Base-by-base conservation (phyloP, 2,113 vertebrate species). In the Anarrhichthys ocellatus region DNA sequence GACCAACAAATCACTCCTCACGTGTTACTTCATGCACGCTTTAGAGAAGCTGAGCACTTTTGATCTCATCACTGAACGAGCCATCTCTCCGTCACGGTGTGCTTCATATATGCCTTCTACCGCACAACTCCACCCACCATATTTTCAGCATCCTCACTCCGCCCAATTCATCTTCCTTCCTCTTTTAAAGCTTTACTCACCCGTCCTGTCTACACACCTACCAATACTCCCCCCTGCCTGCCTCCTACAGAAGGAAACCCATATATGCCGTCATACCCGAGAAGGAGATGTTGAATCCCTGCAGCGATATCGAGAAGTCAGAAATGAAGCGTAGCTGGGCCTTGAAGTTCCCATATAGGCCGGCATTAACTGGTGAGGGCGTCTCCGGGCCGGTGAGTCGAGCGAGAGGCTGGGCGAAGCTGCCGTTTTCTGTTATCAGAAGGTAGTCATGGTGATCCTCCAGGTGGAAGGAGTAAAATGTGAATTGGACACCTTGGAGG, bases 391-490 rank as follows among this genome's bases (percentile, higher is more conserved):
- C 95, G 1, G 95, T 96, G 81, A 96, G 95, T 24, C 95, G 94
- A 46, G 94, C 94, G 66, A 96, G 87, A 4, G 95, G 95, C 73
- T 93, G 94, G 58, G 83, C 88, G 14, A 95, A 96, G 89, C 94
- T 96, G 84, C 93, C 90, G 13, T 96, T 96, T 89, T 96, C 95
- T 9, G 95, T 95, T 90, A 95, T 92, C 81, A 95, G 92, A 40
- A 96, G 95, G 93, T 96, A 95, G 89, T 96, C 95, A 68, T 96
- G 95, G 78, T 95, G 95, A 79, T 95, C 95, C 89, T 96, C 95
- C 88, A 96, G 82, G 88, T 96, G 94, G 86, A 96, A 96, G 73
- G 93, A 93, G 81, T 96, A 90, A 73, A 96, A 96, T n/a, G 89
- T 94, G 90, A 96, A 96, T 81, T 94, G 95, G 70, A 96, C 95